Evolutionary conservation across 1,140 invertebrate species (phyloP).

Genomic region (Eufriesea mexicana): DNA sequence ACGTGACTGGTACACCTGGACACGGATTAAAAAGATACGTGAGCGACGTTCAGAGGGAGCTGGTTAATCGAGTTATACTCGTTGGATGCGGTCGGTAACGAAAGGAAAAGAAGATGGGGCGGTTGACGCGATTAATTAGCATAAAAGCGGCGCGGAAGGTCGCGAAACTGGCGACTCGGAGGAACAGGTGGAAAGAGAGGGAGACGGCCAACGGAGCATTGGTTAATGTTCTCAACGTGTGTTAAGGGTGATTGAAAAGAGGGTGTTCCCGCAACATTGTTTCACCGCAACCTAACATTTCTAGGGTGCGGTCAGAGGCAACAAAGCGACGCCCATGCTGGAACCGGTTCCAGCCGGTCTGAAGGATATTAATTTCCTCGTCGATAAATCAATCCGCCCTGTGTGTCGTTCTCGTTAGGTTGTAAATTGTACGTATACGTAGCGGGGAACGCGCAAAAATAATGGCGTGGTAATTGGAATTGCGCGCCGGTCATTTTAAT

Average conservation of each 20-base stretch:
- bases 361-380: conserved; percentile 50
- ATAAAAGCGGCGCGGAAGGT: not conserved
- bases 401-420: conserved; percentile 26
- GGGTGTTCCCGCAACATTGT: conserved; percentile 55
- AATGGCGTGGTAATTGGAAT: conserved; percentile 41
- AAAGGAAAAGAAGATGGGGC: not conserved
- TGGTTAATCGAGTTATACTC: not conserved
- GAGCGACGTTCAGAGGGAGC: not conserved
- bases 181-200: not conserved
- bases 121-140: conserved; percentile 16
- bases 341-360: conserved; percentile 34
- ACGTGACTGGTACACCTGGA: too few species aligned
- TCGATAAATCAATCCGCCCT: conserved; percentile 52
- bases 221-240: conserved; percentile 42
- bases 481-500: conserved; percentile 26
- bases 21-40: too few species aligned
- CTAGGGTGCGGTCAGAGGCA: conserved; percentile 64
- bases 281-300: conserved; percentile 46
- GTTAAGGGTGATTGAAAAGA: conserved; percentile 64
- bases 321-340: conserved; percentile 64
- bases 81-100: not conserved
- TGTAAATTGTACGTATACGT: conserved; percentile 39
- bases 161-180: not conserved
- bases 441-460: conserved; percentile 22
- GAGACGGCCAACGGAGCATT: not conserved